Evolutionary conservation across 2,113 vertebrate species (phyloP).

Genomic region (Tupaia chinensis): DNA sequence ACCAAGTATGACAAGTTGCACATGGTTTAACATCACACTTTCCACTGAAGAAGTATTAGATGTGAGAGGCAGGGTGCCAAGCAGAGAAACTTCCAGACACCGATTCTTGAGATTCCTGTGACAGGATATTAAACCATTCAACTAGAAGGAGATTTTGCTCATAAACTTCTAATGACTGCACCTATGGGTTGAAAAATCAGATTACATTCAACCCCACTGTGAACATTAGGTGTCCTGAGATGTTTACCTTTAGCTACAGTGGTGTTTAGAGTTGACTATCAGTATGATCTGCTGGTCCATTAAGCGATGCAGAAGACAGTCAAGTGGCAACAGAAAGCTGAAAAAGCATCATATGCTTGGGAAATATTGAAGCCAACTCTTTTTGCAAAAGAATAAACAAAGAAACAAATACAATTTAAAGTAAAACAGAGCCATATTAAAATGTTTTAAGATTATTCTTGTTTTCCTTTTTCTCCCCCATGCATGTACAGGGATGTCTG

Average conservation of each 20-base stretch:
- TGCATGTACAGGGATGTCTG: not conserved
- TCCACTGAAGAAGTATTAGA: constrained; percentile 50
- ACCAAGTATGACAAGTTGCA: constrained; percentile 58
- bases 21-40: constrained; percentile 59
- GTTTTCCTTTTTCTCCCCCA: too few species aligned
- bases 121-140: constrained; percentile 62
- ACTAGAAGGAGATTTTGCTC: constrained; percentile 64
- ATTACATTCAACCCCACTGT: constrained; percentile 52
- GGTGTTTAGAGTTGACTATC: not conserved
- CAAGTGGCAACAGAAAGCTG: not conserved
- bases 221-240: constrained; percentile 65
- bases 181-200: constrained; percentile 71
- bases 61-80: not conserved
- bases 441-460: not conserved
- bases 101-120: not conserved
- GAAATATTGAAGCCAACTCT: not conserved
- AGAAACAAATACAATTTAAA: not conserved
- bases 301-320: not conserved
- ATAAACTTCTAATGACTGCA: constrained; percentile 58
- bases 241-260: constrained; percentile 24
- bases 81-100: rapidly evolving
- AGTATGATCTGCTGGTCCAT: not conserved
- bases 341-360: not conserved
- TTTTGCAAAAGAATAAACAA: not conserved
- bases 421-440: not conserved